A percentile compares a stretch with the other conserved stretches of the same genome.
Evolutionary conservation across 1,140 invertebrate genomes (phyloP).

Genomic region (Pentalonia nigronervosa): DNA sequence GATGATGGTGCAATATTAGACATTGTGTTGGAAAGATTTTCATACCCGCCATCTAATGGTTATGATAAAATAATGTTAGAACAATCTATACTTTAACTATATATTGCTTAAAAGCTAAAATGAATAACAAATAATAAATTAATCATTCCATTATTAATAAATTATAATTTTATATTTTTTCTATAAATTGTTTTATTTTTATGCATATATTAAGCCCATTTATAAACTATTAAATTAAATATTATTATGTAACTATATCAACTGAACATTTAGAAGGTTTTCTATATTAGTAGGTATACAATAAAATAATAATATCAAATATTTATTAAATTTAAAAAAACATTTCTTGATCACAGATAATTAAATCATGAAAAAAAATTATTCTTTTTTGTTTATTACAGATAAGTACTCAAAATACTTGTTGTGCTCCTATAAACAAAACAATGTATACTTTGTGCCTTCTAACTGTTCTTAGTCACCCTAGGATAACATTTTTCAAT

Average conservation of each 20-base stretch:
- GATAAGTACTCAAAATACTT: not conserved
- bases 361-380: not conserved
- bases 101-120: not conserved
- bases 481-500: not conserved
- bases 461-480: slow-evolving; percentile 9
- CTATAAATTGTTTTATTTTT: slow-evolving; percentile 34
- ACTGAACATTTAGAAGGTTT: slow-evolving; percentile 27
- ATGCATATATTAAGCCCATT: not conserved
- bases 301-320: not conserved
- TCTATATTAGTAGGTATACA: not conserved
- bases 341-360: not conserved
- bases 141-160: slow-evolving; percentile 46
- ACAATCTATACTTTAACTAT: slow-evolving; percentile 88
- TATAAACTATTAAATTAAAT: not conserved
- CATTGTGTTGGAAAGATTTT: slow-evolving; percentile 89
- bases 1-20: slow-evolving; percentile 97
- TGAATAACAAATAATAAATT: not conserved
- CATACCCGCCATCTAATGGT: slow-evolving; percentile 82
- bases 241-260: slow-evolving; percentile 11
- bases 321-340: not conserved
- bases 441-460: slow-evolving; percentile 52
- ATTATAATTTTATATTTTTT: slow-evolving; percentile 49
- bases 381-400: not conserved
- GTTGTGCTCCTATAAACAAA: not conserved
- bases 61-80: slow-evolving; percentile 97